Percentiles rank a stretch among this genome's conserved stretches.
These are phyloP conservation scores for Anabacerthia variegaticeps DNA, from an alignment of 2,797 vertebrate species.

Conservation along the genomic window DNA sequence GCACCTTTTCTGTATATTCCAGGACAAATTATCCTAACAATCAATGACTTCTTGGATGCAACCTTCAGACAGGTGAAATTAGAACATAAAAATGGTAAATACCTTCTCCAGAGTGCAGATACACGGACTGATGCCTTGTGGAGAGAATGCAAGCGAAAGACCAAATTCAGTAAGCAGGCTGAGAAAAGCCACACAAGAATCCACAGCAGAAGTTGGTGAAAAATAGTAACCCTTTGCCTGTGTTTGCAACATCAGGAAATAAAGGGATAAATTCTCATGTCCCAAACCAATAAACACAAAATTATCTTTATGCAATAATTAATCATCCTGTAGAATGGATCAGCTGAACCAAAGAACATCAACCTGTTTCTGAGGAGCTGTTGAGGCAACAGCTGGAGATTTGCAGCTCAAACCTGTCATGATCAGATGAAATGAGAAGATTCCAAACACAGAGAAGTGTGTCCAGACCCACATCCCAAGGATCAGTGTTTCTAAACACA, in stretches of 20 bases:
- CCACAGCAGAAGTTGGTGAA: not conserved
- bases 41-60: not conserved
- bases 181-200: not conserved
- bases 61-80: not conserved
- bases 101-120: not conserved
- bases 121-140: not conserved
- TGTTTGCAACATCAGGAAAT: not conserved
- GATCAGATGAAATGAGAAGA: not conserved
- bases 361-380: not conserved
- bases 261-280: not conserved
- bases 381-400: not conserved
- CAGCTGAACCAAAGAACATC: not conserved
- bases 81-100: not conserved
- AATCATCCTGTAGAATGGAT: constrained; percentile 7
- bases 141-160: not conserved
- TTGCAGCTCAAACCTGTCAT: not conserved
- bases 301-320: not conserved
- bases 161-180: not conserved
- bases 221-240: not conserved
- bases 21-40: not conserved
- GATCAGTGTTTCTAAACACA: not conserved
- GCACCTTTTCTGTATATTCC: not conserved
- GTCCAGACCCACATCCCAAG: not conserved
- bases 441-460: not conserved
- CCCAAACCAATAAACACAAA: constrained; percentile 16